Evolutionary conservation across 2,797 vertebrate genomes (phyloP), one percentile per base, ranked within the genome.

Genomic region (Myotis daubentonii): DNA sequence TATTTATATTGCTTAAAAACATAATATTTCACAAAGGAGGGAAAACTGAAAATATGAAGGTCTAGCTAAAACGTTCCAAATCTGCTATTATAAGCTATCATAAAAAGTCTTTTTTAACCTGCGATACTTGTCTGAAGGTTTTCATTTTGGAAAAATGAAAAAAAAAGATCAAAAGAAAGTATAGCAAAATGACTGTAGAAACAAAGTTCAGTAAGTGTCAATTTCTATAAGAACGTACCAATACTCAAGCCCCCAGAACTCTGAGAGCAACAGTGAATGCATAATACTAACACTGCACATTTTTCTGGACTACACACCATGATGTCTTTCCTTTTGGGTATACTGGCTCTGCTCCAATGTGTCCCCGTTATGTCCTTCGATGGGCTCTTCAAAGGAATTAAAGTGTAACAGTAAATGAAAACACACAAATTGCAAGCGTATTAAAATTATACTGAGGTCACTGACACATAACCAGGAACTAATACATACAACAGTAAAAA

Each of bases 261-360:
- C 75, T 81, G 49, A 55, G 53, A 75, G 72, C 76, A 89, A 53
- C 10, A 95, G 60, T 82, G 83, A 90, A 60, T 0, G 1, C 62
- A n/a, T 5, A 94, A 80, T 30, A 95, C 49, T n/a, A 38, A 95
- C 87, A 94, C 25, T 76, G 94, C 88, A 94, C 96, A 97, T 51
- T 96, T 91, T 95, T 72, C 92, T 93, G 86, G 55, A 68, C 92
- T 98, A 99, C 99, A 97, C 98, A 99, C 99, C 99, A 98, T 70
- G 57, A 96, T 62, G 94, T 99, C 99, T 98, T 98, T 99, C 97
- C 98, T 99, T 97, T 96, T 98, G 92, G 98, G 98, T 76, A 94
- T 95, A 96, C 97, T 98, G 97, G 98, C 96, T 96, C 98, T 98
- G 98, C 98, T 99, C 96, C 98, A 98, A 90, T 96, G 97, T 88